Percentiles rank a stretch among this genome's conserved stretches.
These are phyloP conservation scores for Novumbra hubbsi DNA, from an alignment of 2,797 vertebrate species.

Conservation along the genomic window DNA sequence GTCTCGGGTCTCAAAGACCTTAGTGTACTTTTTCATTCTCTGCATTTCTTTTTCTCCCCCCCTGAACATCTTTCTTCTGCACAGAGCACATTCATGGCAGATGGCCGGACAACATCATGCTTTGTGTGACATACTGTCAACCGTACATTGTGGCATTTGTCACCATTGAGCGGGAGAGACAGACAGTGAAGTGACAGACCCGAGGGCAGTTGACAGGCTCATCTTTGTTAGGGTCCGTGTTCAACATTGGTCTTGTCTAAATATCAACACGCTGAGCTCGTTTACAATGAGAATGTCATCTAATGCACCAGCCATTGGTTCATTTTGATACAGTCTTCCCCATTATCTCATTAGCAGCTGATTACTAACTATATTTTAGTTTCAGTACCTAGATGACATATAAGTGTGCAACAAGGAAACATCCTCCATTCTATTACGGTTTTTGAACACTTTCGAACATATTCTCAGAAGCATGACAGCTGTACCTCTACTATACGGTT, in stretches of 20 bases:
- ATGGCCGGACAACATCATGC: neutral
- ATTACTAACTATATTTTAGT: too few species aligned
- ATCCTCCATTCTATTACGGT: too few species aligned
- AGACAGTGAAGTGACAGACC: too few species aligned
- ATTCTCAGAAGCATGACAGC: too few species aligned
- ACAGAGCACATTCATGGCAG: constrained; percentile 41
- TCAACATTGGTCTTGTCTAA: neutral
- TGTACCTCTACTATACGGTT: too few species aligned
- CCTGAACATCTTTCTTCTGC: constrained; percentile 30
- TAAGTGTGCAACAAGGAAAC: too few species aligned
- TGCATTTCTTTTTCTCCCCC: constrained; percentile 14
- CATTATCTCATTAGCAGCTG: too few species aligned
- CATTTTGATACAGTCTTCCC: too few species aligned
- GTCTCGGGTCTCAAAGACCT: constrained; percentile 57
- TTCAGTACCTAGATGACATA: too few species aligned
- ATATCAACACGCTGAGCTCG: neutral
- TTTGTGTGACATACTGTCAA: neutral
- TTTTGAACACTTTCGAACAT: too few species aligned
- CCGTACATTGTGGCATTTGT: neutral
- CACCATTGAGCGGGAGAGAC: neutral
- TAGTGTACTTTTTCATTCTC: constrained; percentile 41
- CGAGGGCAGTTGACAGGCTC: neutral
- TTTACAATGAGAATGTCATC: too few species aligned
- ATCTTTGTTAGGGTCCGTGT: neutral
- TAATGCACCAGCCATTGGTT: too few species aligned